phyloP scores from a whole-genome alignment of 2,797 vertebrate genomes.

The Sitta carolinensis region DNA sequence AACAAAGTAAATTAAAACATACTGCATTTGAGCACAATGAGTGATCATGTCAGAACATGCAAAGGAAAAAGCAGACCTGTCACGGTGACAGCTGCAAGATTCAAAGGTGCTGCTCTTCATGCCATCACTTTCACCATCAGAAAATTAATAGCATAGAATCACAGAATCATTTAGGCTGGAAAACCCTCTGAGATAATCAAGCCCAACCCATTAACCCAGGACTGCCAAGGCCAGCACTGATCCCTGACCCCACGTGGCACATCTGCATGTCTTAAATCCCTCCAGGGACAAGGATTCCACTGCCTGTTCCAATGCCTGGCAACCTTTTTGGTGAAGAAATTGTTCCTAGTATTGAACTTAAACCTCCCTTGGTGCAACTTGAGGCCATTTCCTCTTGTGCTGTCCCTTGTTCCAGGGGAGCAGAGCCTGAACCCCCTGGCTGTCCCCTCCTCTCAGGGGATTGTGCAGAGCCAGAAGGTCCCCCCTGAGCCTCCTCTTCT shows the following conservation, averaged over 20 bases:
- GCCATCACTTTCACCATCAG: neutral
- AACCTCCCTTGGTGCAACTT: neutral
- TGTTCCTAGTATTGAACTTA: neutral
- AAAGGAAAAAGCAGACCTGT: neutral
- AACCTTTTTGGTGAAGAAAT: neutral
- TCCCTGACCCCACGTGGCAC: accelerated
- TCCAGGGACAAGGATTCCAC: neutral
- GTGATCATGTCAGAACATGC: neutral
- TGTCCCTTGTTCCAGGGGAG: neutral
- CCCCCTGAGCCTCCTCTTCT: neutral
- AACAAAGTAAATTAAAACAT: conserved; percentile 29
- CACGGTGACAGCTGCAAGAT: neutral
- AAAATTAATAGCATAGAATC: neutral
- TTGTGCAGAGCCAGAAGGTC: accelerated
- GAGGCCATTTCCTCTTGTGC: neutral
- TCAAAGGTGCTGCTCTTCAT: neutral
- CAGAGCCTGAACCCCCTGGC: accelerated
- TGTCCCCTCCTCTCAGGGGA: neutral
- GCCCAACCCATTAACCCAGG: neutral
- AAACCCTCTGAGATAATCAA: neutral
- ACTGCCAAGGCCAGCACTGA: neutral
- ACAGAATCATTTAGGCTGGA: neutral
- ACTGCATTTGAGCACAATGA: neutral
- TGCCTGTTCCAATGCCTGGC: neutral
- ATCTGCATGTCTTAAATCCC: neutral